Evolutionary conservation across 53 echinoderm and acorn worm species (phyloP), one percentile per base, ranked within the genome.

Genomic region (Arbacia lixula): DNA sequence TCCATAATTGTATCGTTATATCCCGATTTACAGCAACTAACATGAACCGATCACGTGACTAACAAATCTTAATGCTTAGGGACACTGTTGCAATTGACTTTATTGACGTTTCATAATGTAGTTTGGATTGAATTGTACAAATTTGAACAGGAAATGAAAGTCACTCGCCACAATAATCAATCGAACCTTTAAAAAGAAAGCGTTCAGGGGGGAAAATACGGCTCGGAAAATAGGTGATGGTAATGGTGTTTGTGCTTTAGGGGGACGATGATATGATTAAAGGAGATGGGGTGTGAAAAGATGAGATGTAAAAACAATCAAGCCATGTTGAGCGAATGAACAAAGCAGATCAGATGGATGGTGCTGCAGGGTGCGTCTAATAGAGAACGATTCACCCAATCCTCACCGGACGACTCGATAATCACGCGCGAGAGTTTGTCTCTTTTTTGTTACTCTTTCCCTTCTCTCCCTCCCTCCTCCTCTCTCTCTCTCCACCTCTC

Each of bases 291-390:
- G 78, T 58, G 78, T 77, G 40, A 77, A 77, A 58, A 77, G 78
- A 77, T 54, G 78, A 57, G 78, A 77, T 77, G 60, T 77, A 77
- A 58, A 77, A 77, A 77, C 78, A 77, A 77, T 77, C 78, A 77
- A 77, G 78, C 56, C 21, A 16, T 35, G 60, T 50, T 74, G 53
- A 32, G 53, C 36, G 78, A 56, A 58, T 37, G 78, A 77, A 77
- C 78, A 77, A 77, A 77, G 78, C 57, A 17, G 78, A 77, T 56
- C 78, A 37, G 37, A 40, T 77, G 22, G n/a, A 25, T 43, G 1
- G n/a, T 6, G 60, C 78, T 29, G 55, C 26, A 30, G 78, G 78
- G 38, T n/a, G 25, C 38, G 12, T 60, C 78, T 77, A 77, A 77
- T 77, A 77, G 57, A 77, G 78, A 57, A 58, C 78, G 78, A 37